These are phyloP conservation scores for Drosophila ogumai DNA, from an alignment of 1,140 invertebrate species.

Conservation along the genomic window DNA sequence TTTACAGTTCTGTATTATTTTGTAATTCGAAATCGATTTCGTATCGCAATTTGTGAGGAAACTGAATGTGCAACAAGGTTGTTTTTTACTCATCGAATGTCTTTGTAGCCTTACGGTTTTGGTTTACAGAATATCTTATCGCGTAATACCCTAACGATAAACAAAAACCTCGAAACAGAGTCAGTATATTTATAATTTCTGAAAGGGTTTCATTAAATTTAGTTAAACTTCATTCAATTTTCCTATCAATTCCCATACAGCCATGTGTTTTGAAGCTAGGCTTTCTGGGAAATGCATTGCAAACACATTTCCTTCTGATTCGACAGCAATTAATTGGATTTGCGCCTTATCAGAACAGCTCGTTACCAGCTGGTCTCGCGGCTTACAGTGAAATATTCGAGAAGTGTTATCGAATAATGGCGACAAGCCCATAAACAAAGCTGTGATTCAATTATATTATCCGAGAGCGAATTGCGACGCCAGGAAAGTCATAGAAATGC, in stretches of 20 bases:
- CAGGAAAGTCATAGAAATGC: slow-evolving; percentile 57
- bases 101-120: slow-evolving; percentile 29
- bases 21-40: slow-evolving; percentile 74
- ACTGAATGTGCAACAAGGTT: slow-evolving; percentile 52
- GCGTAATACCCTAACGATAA: slow-evolving; percentile 15
- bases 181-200: background rate
- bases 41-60: slow-evolving; percentile 43
- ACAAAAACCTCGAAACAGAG: background rate
- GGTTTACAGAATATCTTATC: slow-evolving; percentile 58
- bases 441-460: slow-evolving; percentile 18
- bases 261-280: background rate
- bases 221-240: background rate
- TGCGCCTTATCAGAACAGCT: slow-evolving; percentile 25
- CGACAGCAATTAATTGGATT: slow-evolving; percentile 10
- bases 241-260: background rate
- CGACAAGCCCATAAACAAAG: slow-evolving; percentile 39
- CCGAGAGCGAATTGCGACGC: slow-evolving; percentile 42
- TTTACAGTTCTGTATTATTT: slow-evolving; percentile 67
- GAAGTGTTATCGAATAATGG: slow-evolving; percentile 33
- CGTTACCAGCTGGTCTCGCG: slow-evolving; percentile 12
- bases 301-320: background rate
- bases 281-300: background rate
- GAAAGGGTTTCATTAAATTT: background rate
- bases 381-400: slow-evolving; percentile 19
- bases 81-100: slow-evolving; percentile 25